Conservation (phyloP, 2,888 invertebrate genomes). For the Drosophila demipolita region DNA sequence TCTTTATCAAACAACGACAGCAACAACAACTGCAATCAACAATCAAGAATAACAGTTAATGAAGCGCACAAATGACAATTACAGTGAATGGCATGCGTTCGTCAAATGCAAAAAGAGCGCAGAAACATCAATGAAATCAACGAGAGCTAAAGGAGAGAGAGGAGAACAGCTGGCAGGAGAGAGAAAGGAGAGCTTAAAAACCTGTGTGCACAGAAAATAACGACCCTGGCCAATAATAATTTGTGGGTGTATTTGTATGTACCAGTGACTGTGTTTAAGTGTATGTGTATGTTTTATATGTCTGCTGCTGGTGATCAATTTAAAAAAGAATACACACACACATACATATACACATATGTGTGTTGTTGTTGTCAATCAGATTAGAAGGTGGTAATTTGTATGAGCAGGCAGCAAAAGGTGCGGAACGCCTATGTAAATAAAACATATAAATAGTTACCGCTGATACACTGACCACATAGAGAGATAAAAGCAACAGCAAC, state of each 20-base stretch:
- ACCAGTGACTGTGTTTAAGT: background rate
- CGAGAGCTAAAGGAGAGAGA: slow-evolving; percentile 10
- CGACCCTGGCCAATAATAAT: slow-evolving; percentile 37
- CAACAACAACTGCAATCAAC: slow-evolving; percentile 15
- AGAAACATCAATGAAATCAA: slow-evolving; percentile 9
- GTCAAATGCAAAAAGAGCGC: slow-evolving; percentile 48
- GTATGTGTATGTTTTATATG: slow-evolving; percentile 5
- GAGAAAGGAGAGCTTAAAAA: slow-evolving; percentile 28
- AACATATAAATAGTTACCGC: slow-evolving; percentile 19
- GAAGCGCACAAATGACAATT: slow-evolving; percentile 68
- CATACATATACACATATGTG: background rate
- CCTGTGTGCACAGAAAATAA: slow-evolving; percentile 40
- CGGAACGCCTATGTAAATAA: slow-evolving; percentile 29
- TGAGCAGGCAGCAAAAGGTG: slow-evolving; percentile 13
- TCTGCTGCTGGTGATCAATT: slow-evolving; percentile 35
- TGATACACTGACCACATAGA: background rate
- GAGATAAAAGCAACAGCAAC: slow-evolving; percentile 7
- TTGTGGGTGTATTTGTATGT: slow-evolving; percentile 25
- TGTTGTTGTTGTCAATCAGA: slow-evolving; percentile 26
- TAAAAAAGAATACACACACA: slow-evolving; percentile 25
- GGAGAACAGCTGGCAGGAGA: background rate
- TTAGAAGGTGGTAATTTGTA: slow-evolving; percentile 13
- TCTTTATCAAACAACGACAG: slow-evolving; percentile 37
- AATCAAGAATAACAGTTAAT: slow-evolving; percentile 62
- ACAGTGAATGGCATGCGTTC: slow-evolving; percentile 50